Evolutionary conservation across 2,888 invertebrate genomes (phyloP).

Genomic region (Dicyrtomina minuta): DNA sequence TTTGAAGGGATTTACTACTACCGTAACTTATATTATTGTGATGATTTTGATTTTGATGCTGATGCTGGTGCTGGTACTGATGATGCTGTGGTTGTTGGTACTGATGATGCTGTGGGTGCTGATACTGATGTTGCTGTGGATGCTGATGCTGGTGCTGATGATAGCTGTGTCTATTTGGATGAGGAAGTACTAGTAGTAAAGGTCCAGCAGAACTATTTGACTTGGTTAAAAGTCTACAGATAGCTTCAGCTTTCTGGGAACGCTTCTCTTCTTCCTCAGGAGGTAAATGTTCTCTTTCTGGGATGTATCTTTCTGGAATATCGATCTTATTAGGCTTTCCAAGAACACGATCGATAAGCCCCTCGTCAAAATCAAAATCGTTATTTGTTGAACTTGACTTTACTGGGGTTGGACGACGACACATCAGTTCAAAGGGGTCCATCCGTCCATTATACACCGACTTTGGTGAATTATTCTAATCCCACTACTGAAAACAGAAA

Average conservation of each 20-base stretch:
- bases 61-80: neutral
- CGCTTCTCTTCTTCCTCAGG: constrained; percentile 51
- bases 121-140: neutral
- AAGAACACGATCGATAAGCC: constrained; percentile 51
- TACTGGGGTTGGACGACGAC: constrained; percentile 45
- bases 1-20: neutral
- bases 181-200: constrained; percentile 38
- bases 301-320: constrained; percentile 52
- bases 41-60: constrained; percentile 1
- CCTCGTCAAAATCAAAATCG: constrained; percentile 51
- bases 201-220: constrained; percentile 38
- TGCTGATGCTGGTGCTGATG: neutral
- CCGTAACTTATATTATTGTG: constrained; percentile 13
- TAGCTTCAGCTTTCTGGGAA: constrained; percentile 51
- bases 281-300: constrained; percentile 45
- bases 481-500: too few relatives aligned
- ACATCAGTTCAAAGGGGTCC: constrained; percentile 51
- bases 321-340: constrained; percentile 52
- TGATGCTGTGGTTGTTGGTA: too few relatives aligned
- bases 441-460: constrained; percentile 37
- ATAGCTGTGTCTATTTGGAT: constrained; percentile 13
- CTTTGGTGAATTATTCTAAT: neutral
- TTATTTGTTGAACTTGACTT: constrained; percentile 39
- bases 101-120: neutral
- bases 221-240: constrained; percentile 50